Percentiles rank a stretch among this genome's conserved stretches.
Conservation (phyloP, 2,113 vertebrate genomes). For the Nycticorax nycticorax region DNA sequence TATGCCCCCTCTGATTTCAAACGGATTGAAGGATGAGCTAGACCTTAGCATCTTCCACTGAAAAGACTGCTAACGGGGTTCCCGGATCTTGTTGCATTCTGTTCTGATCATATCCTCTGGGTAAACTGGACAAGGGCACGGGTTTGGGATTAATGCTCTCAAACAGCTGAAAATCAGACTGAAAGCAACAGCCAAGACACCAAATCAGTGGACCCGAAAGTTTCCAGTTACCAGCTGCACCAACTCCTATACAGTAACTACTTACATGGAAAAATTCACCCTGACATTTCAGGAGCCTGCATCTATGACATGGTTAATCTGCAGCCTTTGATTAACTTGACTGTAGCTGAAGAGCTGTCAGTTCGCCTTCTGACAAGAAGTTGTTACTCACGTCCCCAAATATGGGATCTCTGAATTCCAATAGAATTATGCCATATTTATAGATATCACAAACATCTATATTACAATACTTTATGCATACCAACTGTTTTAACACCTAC, state of each 20-base stretch:
- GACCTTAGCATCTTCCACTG: background rate
- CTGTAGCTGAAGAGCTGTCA: background rate
- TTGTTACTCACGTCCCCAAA: background rate
- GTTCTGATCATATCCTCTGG: background rate
- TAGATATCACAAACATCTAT: background rate
- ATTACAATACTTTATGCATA: background rate
- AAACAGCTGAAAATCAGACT: background rate
- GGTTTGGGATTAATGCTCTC: background rate
- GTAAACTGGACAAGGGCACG: background rate
- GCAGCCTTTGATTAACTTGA: background rate
- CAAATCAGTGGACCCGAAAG: background rate
- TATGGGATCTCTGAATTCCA: background rate
- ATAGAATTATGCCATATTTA: background rate
- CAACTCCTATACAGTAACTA: background rate
- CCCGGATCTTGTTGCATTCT: background rate
- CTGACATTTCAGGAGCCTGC: background rate
- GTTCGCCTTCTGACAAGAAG: background rate
- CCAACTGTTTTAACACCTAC: constrained; percentile 71
- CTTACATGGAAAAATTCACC: background rate
- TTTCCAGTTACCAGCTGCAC: background rate
- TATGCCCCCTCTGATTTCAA: background rate
- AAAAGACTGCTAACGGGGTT: background rate
- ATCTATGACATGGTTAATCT: background rate
- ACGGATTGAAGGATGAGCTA: background rate
- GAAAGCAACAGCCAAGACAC: background rate